These are phyloP conservation scores for Ophiothrix spiculata DNA, from an alignment of 35 echinoderm and acorn worm species.

Conservation along the genomic window DNA sequence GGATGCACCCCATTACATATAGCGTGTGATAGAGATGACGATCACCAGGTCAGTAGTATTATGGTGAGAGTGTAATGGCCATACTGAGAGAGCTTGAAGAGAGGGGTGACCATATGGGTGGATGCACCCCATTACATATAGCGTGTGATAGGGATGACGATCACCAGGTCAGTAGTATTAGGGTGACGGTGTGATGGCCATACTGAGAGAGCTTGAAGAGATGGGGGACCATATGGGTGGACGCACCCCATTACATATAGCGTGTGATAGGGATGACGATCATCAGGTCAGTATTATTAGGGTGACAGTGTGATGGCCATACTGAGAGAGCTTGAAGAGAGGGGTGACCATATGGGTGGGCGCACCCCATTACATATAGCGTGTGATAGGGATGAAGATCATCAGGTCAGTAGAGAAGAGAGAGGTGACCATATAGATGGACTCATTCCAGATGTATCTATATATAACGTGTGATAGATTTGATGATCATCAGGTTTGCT, in stretches of 20 bases:
- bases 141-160: conserved; percentile 87
- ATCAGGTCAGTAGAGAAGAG: conserved; percentile 63
- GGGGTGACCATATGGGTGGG: conserved; percentile 67
- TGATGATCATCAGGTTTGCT: too few relatives aligned
- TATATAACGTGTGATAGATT: too few relatives aligned
- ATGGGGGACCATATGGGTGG: conserved; percentile 67
- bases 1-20: conserved; percentile 90
- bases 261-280: conserved; percentile 84
- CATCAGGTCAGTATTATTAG: conserved; percentile 73
- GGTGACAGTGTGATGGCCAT: conserved; percentile 55
- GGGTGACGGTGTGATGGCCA: conserved; percentile 54
- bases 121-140: conserved; percentile 86
- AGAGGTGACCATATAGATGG: not conserved
- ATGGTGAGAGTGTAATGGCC: conserved; percentile 53
- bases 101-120: conserved; percentile 62
- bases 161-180: conserved; percentile 69
- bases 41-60: conserved; percentile 59
- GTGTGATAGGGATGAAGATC: conserved; percentile 81
- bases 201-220: conserved; percentile 53
- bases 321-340: conserved; percentile 52
- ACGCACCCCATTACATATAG: conserved; percentile 85
- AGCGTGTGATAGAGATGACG: conserved; percentile 82
- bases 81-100: conserved; percentile 53
- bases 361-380: conserved; percentile 88
- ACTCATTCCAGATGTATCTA: not conserved